Percentiles rank a stretch among this genome's conserved stretches.
These are phyloP conservation scores for Eilema depressum DNA, from an alignment of 2,888 invertebrate genomes.

Conservation along the genomic window DNA sequence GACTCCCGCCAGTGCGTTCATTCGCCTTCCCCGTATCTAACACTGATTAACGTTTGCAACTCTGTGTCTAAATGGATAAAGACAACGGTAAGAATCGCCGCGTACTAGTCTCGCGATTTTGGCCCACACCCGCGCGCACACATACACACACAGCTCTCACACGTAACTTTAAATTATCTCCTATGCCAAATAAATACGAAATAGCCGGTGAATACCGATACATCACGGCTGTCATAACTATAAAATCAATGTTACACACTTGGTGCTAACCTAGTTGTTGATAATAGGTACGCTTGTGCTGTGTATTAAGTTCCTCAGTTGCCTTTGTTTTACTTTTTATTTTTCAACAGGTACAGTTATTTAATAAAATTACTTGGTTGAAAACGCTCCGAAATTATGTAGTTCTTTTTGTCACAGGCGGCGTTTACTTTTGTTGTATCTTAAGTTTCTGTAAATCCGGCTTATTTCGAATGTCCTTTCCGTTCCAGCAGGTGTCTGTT, in stretches of 20 bases:
- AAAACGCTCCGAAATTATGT: no score
- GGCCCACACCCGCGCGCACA: conserved; percentile 26
- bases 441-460: no score
- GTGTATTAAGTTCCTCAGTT: conserved; percentile 11
- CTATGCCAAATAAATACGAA: conserved; percentile 35
- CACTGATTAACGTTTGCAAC: conserved; percentile 41
- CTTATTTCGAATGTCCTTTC: neutral
- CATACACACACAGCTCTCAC: conserved; percentile 7
- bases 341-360: no score
- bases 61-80: conserved; percentile 56
- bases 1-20: conserved; percentile 35
- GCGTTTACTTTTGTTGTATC: no score
- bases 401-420: no score
- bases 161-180: conserved; percentile 28
- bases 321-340: no score
- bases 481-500: neutral
- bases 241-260: conserved; percentile 35
- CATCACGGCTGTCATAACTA: conserved; percentile 25
- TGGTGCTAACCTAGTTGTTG: conserved; percentile 22
- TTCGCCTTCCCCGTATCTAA: conserved; percentile 40
- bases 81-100: conserved; percentile 54
- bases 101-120: conserved; percentile 20
- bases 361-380: no score
- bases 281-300: neutral
- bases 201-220: conserved; percentile 25